phyloP scores from a whole-genome alignment of 2,888 invertebrate species.

The Agrilus cyanescens region DNA sequence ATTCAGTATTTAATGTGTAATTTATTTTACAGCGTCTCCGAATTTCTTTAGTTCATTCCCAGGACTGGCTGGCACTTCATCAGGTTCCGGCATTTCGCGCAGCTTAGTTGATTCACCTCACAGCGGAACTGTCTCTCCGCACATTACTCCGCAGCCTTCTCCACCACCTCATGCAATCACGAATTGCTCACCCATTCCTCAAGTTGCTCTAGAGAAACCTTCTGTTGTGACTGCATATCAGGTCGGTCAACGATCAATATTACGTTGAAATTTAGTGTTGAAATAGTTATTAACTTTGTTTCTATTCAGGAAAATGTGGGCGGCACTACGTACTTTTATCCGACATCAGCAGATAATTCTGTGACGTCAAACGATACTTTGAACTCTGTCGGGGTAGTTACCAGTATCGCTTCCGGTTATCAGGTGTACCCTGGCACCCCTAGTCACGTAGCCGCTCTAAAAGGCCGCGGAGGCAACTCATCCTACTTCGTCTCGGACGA shows the following conservation, averaged over 20 bases:
- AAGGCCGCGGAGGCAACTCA: slow-evolving; percentile 40
- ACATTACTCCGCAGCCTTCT: slow-evolving; percentile 39
- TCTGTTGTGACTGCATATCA: slow-evolving; percentile 31
- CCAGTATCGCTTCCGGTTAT: slow-evolving; percentile 34
- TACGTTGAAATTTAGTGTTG: background rate
- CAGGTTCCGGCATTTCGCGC: slow-evolving; percentile 19
- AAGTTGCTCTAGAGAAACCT: slow-evolving; percentile 25
- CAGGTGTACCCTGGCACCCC: slow-evolving; percentile 56
- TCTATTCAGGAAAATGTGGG: slow-evolving; percentile 73
- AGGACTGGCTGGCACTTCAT: slow-evolving; percentile 24
- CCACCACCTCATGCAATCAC: slow-evolving; percentile 32
- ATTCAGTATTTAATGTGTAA: background rate
- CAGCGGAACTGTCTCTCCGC: slow-evolving; percentile 32
- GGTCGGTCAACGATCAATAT: too few species aligned
- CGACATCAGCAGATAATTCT: slow-evolving; percentile 41
- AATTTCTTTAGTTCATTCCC: slow-evolving; percentile 33
- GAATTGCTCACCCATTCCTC: slow-evolving; percentile 33
- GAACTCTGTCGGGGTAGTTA: slow-evolving; percentile 34
- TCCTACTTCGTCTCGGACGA: slow-evolving; percentile 80
- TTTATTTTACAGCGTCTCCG: slow-evolving; percentile 25
- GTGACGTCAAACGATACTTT: slow-evolving; percentile 34
- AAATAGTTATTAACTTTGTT: background rate
- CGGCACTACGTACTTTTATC: slow-evolving; percentile 90
- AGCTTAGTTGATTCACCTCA: slow-evolving; percentile 29
- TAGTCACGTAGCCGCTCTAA: slow-evolving; percentile 43